Evolutionary conservation across 1,140 invertebrate species (phyloP), one percentile per base, ranked within the genome.

Genomic region (Drepana arcuata): DNA sequence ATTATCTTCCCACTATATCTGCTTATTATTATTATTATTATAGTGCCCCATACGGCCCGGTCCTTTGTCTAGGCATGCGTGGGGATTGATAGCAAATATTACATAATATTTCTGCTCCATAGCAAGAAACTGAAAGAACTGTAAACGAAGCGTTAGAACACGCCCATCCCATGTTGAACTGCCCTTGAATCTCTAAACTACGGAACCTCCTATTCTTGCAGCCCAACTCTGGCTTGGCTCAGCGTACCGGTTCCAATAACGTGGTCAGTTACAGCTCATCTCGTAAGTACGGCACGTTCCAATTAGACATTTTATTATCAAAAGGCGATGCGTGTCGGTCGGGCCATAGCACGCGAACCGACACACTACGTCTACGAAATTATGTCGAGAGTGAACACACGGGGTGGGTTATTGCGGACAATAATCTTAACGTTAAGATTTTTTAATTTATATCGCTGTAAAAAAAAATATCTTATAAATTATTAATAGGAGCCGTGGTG

Each of bases 281-380:
- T 46, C 18, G 34, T 51, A 63, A 62, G 58, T 67, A 39, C 56
- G 61, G 55, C 62, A 60, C 63, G 65, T 64, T 67, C 70, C 66
- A 78, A 78, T 78, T 74, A 78, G 48, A 34, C 41, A 31, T 54
- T 58, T 67, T 78, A 72, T 74, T 64, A 63, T 61, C 72, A 72
- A 74, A 67, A 74, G 55, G 63, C 70, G 65, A 73, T 58, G 60
- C 38, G 64, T 50, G 67, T 70, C 68, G 64, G 66, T 45, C 38
- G 40, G 31, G 44, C 35, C 18, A 34, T 41, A 48, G 61, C 70
- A 78, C 70, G 70, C 69, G 68, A 74, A 59, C 64, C 53, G 47
- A 55, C 40, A 30, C 38, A 34, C 50, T 60, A 9, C 56, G 37
- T 60, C 58, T 63, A 55, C 30, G 52, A 45, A 63, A 71, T 64